Base-by-base conservation (phyloP, 2,888 invertebrate species). In the Anodontia alba region DNA sequence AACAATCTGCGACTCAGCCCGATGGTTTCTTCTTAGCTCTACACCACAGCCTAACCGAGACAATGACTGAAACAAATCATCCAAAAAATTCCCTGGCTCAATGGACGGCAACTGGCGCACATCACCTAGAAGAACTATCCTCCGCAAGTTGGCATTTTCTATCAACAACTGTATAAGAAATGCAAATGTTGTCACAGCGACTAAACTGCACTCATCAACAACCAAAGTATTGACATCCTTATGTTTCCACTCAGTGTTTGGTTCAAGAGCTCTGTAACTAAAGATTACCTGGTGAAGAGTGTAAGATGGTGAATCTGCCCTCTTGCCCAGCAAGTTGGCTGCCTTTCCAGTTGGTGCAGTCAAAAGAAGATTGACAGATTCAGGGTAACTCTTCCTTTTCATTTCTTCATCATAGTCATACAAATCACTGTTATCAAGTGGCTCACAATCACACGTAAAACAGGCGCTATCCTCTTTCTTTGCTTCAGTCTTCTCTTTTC, bases 271-370 rank as follows among this genome's bases (percentile, higher is more conserved):
- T 26, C 84, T 80, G 62, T 82, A 87, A 66, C 87, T 89, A 69
- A 78, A 89, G 33, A 90, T 90, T 23, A 92, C 88, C 67, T 90
- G 90, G 79, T 92, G 92, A 10, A 93, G 82, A 0, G 93, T 93
- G 72, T 83, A 91, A 2, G 91, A 89, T 5, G 86, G 79, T 71
- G 87, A 83, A 0, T 77, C 73, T 1, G 92, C 90, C 70, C 91
- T 87, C 70, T 86, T 87, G 7, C 92, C 92, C 10, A 93, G 85
- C 33, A 93, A 79, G 76, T 91, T 92, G 29, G 93, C 93, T 15
- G 93, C 93, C 78, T 92, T 93, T 8, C 91, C 91, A 26, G 93
- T 93, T 2, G 93, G 93, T 1, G 93, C 93, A 0, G 91, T 90
- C 38, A 93, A 81, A 15, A 93, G 46, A 31, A 86, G 73, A n/a